Evolutionary conservation across 2,797 vertebrate genomes (phyloP), one percentile per base, ranked within the genome.

Genomic region (Vireo griseus): DNA sequence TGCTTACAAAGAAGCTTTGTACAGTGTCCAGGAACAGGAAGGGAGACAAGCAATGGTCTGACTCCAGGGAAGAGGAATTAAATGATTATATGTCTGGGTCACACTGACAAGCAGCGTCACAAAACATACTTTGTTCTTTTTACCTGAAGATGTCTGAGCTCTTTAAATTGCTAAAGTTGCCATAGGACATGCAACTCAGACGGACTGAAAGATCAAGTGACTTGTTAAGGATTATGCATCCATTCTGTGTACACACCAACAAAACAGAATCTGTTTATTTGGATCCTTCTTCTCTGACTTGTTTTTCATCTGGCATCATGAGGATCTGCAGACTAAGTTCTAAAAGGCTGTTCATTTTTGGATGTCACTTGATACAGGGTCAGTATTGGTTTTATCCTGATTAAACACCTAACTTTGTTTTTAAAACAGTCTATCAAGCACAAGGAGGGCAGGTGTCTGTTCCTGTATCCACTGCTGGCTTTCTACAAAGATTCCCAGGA

Each of bases 1-100:
- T 82, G 63, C 75, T 90, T 50, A 94, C 80, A 95, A 92, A 95
- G 86, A 76, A 87, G 92, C 83, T 95, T 88, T 95, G 88, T 95
- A 7, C 18, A 42, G 59, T 6, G n/a, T 88, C 77, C 86, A 93
- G 89, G 84, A 88, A 57, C 37, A 85, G 82, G 80, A 35, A 88
- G 26, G 75, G 45, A 81, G 25, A 79, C 67, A 89, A 95, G 51
- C 69, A 93, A 57, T 0, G 0, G 8, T 25, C 33, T 65, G 26
- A 47, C 72, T 91, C 67, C 71, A 47, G 67, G 29, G 66, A 82
- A 88, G 20, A 73, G 35, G 82, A 88, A 88, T 81, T 48, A 68
- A 69, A 51, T 42, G 1, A n/a, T 84, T 93, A 1, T 66, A 39
- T 31, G 24, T 24, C 44, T 52, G 48, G 59, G 73, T 40, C 35